These are phyloP conservation scores for Petrocephalus zakoni DNA, from an alignment of 2,113 vertebrate genomes.

Conservation along the genomic window DNA sequence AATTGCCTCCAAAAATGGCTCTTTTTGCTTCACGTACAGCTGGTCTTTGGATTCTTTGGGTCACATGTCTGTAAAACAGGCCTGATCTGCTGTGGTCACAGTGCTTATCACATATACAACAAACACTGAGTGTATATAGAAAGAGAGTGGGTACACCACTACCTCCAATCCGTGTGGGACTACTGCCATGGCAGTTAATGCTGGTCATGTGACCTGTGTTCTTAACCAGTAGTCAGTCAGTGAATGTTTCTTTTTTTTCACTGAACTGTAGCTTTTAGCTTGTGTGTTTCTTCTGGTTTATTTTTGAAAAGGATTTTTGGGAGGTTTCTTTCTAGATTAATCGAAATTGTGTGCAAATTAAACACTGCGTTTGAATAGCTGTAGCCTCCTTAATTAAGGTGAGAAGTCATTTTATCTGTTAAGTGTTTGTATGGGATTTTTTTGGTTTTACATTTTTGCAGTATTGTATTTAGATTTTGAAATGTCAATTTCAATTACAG, in stretches of 20 bases:
- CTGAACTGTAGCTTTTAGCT: background rate
- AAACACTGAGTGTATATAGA: constrained; percentile 4
- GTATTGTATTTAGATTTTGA: background rate
- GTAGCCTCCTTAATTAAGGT: background rate
- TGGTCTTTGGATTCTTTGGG: constrained; percentile 61
- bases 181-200: background rate
- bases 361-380: background rate
- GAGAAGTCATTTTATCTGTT: background rate
- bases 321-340: background rate
- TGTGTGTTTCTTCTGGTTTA: background rate
- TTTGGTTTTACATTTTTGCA: background rate
- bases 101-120: constrained; percentile 27
- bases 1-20: background rate
- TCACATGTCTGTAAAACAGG: constrained; percentile 59
- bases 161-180: background rate
- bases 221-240: background rate
- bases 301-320: background rate
- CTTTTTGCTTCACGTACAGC: constrained; percentile 32
- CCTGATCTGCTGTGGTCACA: constrained; percentile 49
- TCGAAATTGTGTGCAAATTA: background rate
- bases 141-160: constrained; percentile 26
- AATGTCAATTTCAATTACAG: background rate
- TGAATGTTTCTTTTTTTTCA: background rate
- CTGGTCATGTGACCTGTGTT: background rate
- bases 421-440: background rate